Conservation (phyloP, 2,797 vertebrate species). For the Liasis olivaceus region DNA sequence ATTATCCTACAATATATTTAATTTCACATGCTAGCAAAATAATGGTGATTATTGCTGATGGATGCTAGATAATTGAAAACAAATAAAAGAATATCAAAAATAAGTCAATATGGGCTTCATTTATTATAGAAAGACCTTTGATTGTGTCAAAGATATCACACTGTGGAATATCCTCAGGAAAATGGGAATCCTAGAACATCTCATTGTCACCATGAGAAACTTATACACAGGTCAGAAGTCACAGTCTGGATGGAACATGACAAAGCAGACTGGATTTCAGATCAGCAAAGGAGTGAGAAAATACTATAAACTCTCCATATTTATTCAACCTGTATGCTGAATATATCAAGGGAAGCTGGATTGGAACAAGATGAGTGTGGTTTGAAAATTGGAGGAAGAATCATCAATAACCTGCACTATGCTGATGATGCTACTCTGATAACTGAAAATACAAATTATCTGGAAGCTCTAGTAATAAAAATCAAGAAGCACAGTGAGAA, state of each 20-base stretch:
- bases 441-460: neutral
- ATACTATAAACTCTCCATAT: neutral
- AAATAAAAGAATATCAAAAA: neutral
- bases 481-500: neutral
- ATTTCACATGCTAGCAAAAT: neutral
- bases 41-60: neutral
- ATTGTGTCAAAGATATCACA: neutral
- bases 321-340: neutral
- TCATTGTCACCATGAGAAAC: neutral
- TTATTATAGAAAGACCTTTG: neutral
- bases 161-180: neutral
- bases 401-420: neutral
- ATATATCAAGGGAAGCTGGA: neutral
- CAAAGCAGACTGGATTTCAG: neutral
- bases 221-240: neutral
- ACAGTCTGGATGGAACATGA: neutral
- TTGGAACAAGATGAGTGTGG: neutral
- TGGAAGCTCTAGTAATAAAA: neutral
- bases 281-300: neutral
- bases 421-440: neutral
- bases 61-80: neutral
- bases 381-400: neutral
- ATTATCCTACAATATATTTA: neutral
- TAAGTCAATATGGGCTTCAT: neutral
- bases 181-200: neutral